Percentiles rank a stretch among this genome's conserved stretches.
These are phyloP conservation scores for Calosoma granatense DNA, from an alignment of 1,140 invertebrate species.

Conservation along the genomic window DNA sequence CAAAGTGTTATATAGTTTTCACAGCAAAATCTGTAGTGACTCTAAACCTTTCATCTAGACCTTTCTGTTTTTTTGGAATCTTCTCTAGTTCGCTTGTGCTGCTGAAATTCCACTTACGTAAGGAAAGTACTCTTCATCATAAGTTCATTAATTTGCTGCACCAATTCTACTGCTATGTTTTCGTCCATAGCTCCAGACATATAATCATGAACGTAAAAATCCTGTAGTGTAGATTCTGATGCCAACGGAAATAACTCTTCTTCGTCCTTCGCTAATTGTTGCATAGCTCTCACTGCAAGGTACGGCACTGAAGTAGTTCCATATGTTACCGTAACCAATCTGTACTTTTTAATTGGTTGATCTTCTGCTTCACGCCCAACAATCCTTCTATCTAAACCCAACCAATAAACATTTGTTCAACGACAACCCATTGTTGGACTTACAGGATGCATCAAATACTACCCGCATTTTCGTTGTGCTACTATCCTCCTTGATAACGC, in stretches of 20 bases:
- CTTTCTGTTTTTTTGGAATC: too few species aligned
- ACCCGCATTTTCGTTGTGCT: slow-evolving; percentile 27
- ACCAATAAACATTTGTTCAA: slow-evolving; percentile 20
- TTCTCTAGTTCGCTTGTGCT: too few species aligned
- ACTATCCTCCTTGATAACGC: slow-evolving; percentile 25
- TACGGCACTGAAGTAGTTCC: slow-evolving; percentile 23
- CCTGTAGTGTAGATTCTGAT: not conserved
- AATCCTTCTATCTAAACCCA: too few species aligned
- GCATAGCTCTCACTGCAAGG: slow-evolving; percentile 21
- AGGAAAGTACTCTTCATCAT: too few species aligned
- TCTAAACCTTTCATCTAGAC: too few species aligned
- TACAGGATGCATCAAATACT: slow-evolving; percentile 29
- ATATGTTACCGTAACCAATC: slow-evolving; percentile 24
- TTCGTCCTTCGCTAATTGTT: slow-evolving; percentile 19
- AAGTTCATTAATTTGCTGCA: too few species aligned
- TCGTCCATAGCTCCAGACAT: not conserved
- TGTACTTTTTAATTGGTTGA: slow-evolving; percentile 17
- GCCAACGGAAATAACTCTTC: slow-evolving; percentile 16
- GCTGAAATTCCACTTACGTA: too few species aligned
- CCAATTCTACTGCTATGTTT: too few species aligned
- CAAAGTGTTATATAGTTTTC: too few species aligned
- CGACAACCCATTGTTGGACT: slow-evolving; percentile 18
- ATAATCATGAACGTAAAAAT: slow-evolving; percentile 21
- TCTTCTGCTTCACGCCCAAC: too few species aligned
- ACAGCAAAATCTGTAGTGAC: too few species aligned